phyloP scores from a whole-genome alignment of 2,888 invertebrate genomes.

The Rotaria macrura region DNA sequence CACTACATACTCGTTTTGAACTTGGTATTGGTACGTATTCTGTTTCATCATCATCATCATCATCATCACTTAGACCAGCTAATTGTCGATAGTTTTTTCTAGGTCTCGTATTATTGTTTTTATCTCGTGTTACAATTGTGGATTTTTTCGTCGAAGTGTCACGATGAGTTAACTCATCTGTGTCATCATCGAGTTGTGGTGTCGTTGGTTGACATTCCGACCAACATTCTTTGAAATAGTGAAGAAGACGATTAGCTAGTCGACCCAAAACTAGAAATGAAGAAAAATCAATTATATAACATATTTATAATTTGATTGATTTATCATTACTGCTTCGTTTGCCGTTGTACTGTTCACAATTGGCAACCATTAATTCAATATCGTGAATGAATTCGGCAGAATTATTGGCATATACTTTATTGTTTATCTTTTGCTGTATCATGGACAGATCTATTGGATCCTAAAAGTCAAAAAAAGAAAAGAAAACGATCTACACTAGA shows the following conservation, averaged over 20 bases:
- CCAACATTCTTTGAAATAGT: not conserved
- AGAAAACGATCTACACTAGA: too few species aligned
- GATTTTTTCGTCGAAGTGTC: too few species aligned
- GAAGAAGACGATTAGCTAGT: constrained; percentile 2
- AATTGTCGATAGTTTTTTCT: constrained; percentile 18
- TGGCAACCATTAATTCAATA: constrained; percentile 30
- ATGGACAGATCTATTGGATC: constrained; percentile 30
- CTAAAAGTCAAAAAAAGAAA: not conserved
- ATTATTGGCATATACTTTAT: constrained; percentile 28
- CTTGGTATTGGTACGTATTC: not conserved
- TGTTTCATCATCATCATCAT: not conserved
- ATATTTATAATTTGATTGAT: not conserved
- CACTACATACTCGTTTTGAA: not conserved
- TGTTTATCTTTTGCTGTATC: constrained; percentile 29
- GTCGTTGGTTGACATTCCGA: not conserved
- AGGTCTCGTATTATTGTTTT: not conserved
- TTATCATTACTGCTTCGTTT: constrained; percentile 27
- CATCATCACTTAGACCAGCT: constrained; percentile 17
- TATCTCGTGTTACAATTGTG: not conserved
- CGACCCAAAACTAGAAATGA: not conserved
- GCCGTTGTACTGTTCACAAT: constrained; percentile 32
- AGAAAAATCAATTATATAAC: not conserved
- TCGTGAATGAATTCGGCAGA: constrained; percentile 23
- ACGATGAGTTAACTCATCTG: not conserved
- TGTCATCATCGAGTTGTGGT: not conserved